Evolutionary conservation across 2,113 vertebrate species (phyloP), one percentile per base, ranked within the genome.

Genomic region (Blennius ocellaris): DNA sequence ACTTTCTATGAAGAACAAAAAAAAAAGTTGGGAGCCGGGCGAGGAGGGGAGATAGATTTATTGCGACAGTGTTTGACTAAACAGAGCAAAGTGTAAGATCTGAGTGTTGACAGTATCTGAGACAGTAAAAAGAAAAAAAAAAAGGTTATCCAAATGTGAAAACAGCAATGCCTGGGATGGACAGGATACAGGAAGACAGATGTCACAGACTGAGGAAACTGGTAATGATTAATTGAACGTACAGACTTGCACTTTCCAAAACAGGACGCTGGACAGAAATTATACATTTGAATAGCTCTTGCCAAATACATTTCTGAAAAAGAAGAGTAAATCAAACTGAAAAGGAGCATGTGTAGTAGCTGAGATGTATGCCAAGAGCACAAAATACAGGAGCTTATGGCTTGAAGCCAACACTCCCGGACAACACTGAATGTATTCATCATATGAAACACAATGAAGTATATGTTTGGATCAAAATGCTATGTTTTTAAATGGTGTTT

Each of bases 141-240:
- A 30, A 62, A 17, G 58, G 48, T 68, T 58, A 54, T 80, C 58
- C 68, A 72, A 52, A 86, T 55, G 76, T 78, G 71, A 70, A 73
- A 73, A 7, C n/a, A 52, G 45, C 45, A 81, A n/a, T 67, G 72
- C 21, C 39, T 60, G 60, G 65, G 62, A 86, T 74, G 81, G 87
- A 73, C 88, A 87, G 88, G 87, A 92, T 89, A 78, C 88, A 89
- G 88, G 86, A 89, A 90, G 74, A 80, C 60, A 79, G 59, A 84
- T 72, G 75, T 85, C 81, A 69, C 55, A 57, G 12, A 45, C 43
- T 39, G 73, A 86, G 88, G 85, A 88, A 87, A 63, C 73, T 36
- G 44, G 74, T 59, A 50, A 21, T 58, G 37, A 88, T 85, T 82
- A 59, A 88, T 69, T 1, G 14, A 77, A 82, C 63, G 41, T 17